phyloP scores from a whole-genome alignment of 1,140 invertebrate genomes.

The Penaeus japonicus region DNA sequence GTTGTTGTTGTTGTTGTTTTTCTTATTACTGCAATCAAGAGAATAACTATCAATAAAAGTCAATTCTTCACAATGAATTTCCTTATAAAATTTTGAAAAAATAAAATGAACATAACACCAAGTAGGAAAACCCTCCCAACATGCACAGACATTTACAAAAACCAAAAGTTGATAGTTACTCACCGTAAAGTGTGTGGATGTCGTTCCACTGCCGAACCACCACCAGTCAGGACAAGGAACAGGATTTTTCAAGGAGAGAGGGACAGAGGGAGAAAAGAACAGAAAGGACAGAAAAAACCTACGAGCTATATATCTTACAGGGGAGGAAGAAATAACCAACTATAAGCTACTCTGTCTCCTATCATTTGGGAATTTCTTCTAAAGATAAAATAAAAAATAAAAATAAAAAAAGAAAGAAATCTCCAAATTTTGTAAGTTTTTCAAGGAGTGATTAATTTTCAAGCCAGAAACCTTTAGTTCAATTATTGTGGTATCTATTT shows the following conservation, averaged over 20 bases:
- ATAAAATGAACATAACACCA: no score
- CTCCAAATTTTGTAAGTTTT: no score
- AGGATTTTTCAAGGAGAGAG: background rate
- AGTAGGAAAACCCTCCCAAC: constrained; percentile 51
- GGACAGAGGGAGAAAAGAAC: background rate
- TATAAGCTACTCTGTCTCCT: no score
- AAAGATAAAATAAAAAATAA: no score
- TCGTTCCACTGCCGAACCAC: constrained; percentile 53
- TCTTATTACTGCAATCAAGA: no score
- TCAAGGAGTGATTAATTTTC: no score
- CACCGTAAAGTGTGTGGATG: constrained; percentile 56
- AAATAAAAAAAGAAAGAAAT: no score
- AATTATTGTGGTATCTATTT: no score
- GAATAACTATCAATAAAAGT: no score
- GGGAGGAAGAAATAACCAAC: background rate
- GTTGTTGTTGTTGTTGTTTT: no score
- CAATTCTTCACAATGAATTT: background rate
- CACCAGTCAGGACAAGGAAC: constrained; percentile 24
- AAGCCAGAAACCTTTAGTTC: no score
- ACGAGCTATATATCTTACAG: background rate
- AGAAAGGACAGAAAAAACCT: background rate
- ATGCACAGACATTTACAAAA: constrained; percentile 26
- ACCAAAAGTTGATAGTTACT: constrained; percentile 41
- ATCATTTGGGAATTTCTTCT: no score
- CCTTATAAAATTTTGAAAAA: background rate